These are phyloP conservation scores for Dryobotodes eremita DNA, from an alignment of 2,888 invertebrate species.

Conservation along the genomic window DNA sequence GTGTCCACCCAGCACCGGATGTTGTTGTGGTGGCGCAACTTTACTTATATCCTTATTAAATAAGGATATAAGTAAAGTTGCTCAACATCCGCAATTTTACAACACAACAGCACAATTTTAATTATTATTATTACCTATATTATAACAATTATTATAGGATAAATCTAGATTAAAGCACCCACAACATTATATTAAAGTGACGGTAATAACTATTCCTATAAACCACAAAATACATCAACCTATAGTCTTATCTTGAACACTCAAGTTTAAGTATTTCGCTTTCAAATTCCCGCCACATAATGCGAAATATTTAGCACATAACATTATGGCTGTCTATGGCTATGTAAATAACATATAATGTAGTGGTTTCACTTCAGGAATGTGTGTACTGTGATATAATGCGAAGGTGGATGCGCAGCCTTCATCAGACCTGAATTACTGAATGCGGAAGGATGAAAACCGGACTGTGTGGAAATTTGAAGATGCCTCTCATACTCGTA, in stretches of 20 bases:
- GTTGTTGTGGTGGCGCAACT: conserved; percentile 9
- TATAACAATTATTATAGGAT: neutral
- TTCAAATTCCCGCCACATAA: conserved; percentile 40
- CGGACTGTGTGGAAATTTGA: conserved; percentile 28
- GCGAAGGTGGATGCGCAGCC: conserved; percentile 19
- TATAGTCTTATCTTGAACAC: conserved; percentile 12
- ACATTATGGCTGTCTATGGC: conserved; percentile 25
- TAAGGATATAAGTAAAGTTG: too few species aligned
- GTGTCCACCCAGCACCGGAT: conserved; percentile 34
- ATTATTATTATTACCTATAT: too few species aligned
- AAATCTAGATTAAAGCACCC: neutral
- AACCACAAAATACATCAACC: conserved; percentile 22
- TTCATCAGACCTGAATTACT: conserved; percentile 1
- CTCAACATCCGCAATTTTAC: too few species aligned
- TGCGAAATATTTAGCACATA: conserved; percentile 38
- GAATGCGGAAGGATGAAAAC: conserved; percentile 38
- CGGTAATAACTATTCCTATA: neutral
- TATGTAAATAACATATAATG: conserved; percentile 45
- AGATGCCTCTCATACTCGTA: conserved; percentile 1
- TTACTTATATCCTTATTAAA: neutral
- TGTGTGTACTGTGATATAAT: conserved; percentile 47
- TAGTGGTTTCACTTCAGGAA: conserved; percentile 50
- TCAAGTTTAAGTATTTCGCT: conserved; percentile 23
- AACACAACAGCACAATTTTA: too few species aligned
- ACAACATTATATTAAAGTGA: conserved; percentile 1